Evolutionary conservation across 35 echinoderm and acorn worm genomes (phyloP), one percentile per base, ranked within the genome.

Genomic region (Antedon bifida): DNA sequence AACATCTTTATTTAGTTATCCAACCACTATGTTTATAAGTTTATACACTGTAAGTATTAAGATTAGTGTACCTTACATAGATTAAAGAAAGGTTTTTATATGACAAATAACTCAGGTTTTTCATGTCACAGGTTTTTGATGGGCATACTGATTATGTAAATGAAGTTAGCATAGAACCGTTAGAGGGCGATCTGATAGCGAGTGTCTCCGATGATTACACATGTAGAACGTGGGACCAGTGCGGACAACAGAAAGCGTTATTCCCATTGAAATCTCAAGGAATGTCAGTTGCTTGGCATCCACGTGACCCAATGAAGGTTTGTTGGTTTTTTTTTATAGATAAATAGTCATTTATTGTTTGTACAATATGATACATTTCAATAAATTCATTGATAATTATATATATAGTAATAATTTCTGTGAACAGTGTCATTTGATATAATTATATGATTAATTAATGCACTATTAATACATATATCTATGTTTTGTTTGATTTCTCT

Each of bases 241-340:
- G 88, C 34, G 81, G 89, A 32, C 38, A 46, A 29, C 92, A 91
- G 83, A 87, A 82, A 64, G 79, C 86, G 39, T 42, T 78, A 36
- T 96, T 96, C 74, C 74, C 86, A 36, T 79, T 96, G 28, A 87
- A 96, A 38, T 81, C 85, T 34, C 85, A 89, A 38, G 92, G 92
- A 31, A 96, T 96, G 92, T 96, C 92, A 14, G 89, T 91, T 3
- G 79, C 55, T 39, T 96, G 89, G 86, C 90, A 96, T 79, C 83
- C 78, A 32, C 56, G 80, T 33, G 92, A 96, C n/a, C 92, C 92
- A 78, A 91, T 85, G 75, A 96, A 96, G 92, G 92, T 96, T 79
- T 73, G 74, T 32, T 10, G 14, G 38, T 14, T 42, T 42, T 42
- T 42, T 14, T 42, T 5, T 75, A 9, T n/a, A 23, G 30, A 8